Percentiles rank a stretch among this genome's conserved stretches.
Evolutionary conservation across 1,140 invertebrate genomes (phyloP).

Genomic region (Hylaeus volcanicus): DNA sequence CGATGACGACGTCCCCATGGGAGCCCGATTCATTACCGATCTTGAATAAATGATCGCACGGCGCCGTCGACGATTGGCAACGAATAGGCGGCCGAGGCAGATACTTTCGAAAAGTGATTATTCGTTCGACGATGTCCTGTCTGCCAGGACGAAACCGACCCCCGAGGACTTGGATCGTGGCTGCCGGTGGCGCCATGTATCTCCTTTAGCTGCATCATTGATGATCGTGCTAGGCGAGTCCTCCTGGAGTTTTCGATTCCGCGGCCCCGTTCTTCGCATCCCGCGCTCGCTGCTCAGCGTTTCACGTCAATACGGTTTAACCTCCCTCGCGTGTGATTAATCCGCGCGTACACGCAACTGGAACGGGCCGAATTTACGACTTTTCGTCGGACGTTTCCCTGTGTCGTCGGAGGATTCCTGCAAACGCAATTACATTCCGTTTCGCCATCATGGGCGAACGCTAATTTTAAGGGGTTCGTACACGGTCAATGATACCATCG

Average conservation of each 20-base stretch:
- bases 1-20: conserved; percentile 74
- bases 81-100: conserved; percentile 26
- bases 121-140: conserved; percentile 72
- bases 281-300: conserved; percentile 46
- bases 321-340: conserved; percentile 22
- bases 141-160: conserved; percentile 74
- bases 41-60: conserved; percentile 76
- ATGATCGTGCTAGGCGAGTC: conserved; percentile 61
- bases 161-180: conserved; percentile 67
- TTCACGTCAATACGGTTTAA: conserved; percentile 43
- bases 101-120: conserved; percentile 75
- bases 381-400: not conserved
- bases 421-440: conserved; percentile 8
- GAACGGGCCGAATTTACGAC: conserved; percentile 1
- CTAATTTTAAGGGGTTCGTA: not conserved
- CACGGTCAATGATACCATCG: too few relatives aligned
- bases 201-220: conserved; percentile 77
- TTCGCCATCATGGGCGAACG: too few relatives aligned
- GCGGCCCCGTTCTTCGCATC: conserved; percentile 30
- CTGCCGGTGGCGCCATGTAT: conserved; percentile 67
- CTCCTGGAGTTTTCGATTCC: conserved; percentile 1
- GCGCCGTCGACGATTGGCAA: conserved; percentile 57
- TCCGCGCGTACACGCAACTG: conserved; percentile 17
- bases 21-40: conserved; percentile 75
- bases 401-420: conserved; percentile 7